Evolutionary conservation across 2,888 invertebrate species (phyloP).

Genomic region (Watsonalla cultraria): DNA sequence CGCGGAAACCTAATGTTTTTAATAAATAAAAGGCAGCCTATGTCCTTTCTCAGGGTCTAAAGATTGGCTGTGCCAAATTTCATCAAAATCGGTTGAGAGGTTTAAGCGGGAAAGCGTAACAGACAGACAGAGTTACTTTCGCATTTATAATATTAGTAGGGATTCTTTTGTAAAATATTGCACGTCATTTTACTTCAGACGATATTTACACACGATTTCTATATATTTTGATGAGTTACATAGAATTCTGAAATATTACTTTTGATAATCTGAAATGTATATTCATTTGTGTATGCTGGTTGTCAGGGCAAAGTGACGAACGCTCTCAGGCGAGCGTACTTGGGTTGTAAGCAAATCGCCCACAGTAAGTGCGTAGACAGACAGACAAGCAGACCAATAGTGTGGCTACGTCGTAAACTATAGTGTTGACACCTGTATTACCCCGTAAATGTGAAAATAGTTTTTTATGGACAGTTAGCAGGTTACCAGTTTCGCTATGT

Average conservation of each 20-base stretch:
- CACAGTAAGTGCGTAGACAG: conserved; percentile 75
- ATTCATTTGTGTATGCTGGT: conserved; percentile 17
- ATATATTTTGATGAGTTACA: background rate
- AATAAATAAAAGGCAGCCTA: too few species aligned
- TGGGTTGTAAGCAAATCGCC: conserved; percentile 77
- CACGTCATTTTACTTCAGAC: background rate
- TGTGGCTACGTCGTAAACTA: conserved; percentile 24
- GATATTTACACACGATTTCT: background rate
- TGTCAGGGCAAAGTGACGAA: conserved; percentile 76
- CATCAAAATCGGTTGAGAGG: too few species aligned
- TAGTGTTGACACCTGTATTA: conserved; percentile 3
- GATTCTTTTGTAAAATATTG: too few species aligned
- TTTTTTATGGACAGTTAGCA: background rate
- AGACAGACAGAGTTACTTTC: too few species aligned
- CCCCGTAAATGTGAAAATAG: conserved; percentile 3
- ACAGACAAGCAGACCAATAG: conserved; percentile 22
- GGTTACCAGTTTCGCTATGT: background rate
- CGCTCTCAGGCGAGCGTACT: conserved; percentile 75
- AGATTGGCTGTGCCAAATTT: too few species aligned
- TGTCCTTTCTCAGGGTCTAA: too few species aligned
- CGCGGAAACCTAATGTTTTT: too few species aligned
- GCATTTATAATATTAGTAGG: too few species aligned
- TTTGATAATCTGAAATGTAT: background rate
- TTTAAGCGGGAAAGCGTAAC: too few species aligned
- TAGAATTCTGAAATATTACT: background rate